Evolutionary conservation across 2,113 vertebrate species (phyloP).

Genomic region (Variabilichromis moorii): DNA sequence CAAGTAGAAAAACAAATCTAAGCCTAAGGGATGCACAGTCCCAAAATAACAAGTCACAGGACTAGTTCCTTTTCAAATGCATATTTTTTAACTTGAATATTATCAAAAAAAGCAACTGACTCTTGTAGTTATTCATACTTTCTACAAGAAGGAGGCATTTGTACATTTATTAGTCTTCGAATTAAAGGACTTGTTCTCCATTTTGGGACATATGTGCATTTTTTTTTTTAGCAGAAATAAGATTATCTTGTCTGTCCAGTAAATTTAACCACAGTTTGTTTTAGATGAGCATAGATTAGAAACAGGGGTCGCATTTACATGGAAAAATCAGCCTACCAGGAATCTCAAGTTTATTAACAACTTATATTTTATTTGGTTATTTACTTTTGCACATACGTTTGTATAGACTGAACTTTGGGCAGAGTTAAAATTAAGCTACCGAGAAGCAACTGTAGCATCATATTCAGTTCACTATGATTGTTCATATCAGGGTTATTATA

Average conservation of each 20-base stretch:
- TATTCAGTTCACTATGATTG: not conserved
- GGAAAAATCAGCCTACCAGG: not conserved
- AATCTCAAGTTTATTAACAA: not conserved
- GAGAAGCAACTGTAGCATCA: not conserved
- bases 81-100: not conserved
- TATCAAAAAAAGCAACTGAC: not conserved
- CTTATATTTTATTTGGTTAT: not conserved
- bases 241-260: accelerated
- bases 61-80: not conserved
- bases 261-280: not conserved
- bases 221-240: not conserved
- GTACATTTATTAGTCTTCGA: not conserved
- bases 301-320: not conserved
- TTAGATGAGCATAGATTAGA: not conserved
- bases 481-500: not conserved
- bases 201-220: not conserved
- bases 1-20: not conserved
- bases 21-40: not conserved
- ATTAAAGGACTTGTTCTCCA: not conserved
- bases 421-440: not conserved
- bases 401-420: not conserved
- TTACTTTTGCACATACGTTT: accelerated
- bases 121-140: not conserved
- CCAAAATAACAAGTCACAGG: not conserved
- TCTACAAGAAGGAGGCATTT: not conserved